phyloP scores from a whole-genome alignment of 2,888 invertebrate species.

The Hirtodrosophila alboralis region DNA sequence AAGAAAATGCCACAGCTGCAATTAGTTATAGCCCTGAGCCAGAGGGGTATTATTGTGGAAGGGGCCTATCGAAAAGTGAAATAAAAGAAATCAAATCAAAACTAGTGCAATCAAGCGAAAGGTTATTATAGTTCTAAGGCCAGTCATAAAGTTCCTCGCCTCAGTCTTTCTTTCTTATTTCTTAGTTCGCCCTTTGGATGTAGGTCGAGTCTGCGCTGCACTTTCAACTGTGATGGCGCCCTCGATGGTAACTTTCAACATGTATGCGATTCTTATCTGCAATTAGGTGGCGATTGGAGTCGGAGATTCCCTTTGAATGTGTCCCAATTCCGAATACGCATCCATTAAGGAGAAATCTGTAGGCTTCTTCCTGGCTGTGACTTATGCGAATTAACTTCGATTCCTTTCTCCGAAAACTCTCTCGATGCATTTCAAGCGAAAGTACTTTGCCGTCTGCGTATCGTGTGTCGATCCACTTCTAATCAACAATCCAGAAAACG shows the following conservation, averaged over 20 bases:
- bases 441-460: constrained; percentile 38
- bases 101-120: constrained; percentile 53
- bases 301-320: constrained; percentile 33
- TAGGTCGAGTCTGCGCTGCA: constrained; percentile 49
- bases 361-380: constrained; percentile 11
- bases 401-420: constrained; percentile 61
- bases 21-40: constrained; percentile 48
- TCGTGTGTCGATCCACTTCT: constrained; percentile 42
- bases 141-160: constrained; percentile 44
- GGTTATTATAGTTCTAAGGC: constrained; percentile 41
- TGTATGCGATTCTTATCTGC: constrained; percentile 62
- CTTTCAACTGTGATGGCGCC: constrained; percentile 48
- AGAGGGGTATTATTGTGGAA: constrained; percentile 4
- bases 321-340: constrained; percentile 14
- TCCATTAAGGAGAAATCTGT: constrained; percentile 32
- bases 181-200: constrained; percentile 23
- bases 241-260: constrained; percentile 40
- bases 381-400: constrained; percentile 13
- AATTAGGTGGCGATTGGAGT: constrained; percentile 46
- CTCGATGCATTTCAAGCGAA: constrained; percentile 57
- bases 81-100: constrained; percentile 63
- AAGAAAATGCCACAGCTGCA: constrained; percentile 39
- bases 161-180: constrained; percentile 36
- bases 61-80: constrained; percentile 58
- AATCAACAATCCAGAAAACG: constrained; percentile 36